Percentiles rank a stretch among this genome's conserved stretches.
Conservation (phyloP, 1,140 invertebrate genomes). For the Forficula auricularia region DNA sequence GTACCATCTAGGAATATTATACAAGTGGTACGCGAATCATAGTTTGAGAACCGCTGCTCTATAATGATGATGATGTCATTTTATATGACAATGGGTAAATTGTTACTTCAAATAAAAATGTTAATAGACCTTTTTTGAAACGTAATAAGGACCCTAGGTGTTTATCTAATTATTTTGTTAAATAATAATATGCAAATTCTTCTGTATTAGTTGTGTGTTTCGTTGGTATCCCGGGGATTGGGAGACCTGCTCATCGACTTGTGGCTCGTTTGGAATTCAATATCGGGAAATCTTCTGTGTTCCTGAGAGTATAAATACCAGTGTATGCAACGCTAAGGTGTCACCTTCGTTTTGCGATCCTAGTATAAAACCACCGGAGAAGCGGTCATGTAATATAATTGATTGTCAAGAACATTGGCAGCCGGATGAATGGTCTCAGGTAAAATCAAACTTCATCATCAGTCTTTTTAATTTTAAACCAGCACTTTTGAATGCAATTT, state of each 20-base stretch:
- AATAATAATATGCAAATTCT: conserved; percentile 1
- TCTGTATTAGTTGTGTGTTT: conserved; percentile 35
- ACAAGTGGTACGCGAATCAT: no score
- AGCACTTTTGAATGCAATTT: background rate
- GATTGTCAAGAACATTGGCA: conserved; percentile 20
- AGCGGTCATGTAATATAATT: conserved; percentile 16
- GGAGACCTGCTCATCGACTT: conserved; percentile 44
- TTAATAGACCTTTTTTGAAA: background rate
- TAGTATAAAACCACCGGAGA: conserved; percentile 13
- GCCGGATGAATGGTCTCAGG: conserved; percentile 18
- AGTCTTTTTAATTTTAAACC: background rate
- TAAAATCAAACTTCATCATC: conserved; percentile 11
- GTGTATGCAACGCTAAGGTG: conserved; percentile 32
- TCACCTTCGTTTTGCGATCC: conserved; percentile 33
- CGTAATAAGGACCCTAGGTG: conserved; percentile 2
- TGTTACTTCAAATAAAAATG: background rate
- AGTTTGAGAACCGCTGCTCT: no score
- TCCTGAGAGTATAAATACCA: conserved; percentile 21
- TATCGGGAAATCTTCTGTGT: conserved; percentile 44
- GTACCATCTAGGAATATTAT: no score
- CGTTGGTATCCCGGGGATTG: conserved; percentile 40
- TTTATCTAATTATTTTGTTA: conserved; percentile 7
- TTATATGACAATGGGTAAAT: background rate
- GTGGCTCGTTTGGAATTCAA: conserved; percentile 38
- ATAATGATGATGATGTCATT: background rate